Percentiles rank a stretch among this genome's conserved stretches.
phyloP scores from a whole-genome alignment of 2,113 vertebrate species.

The Tenrec ecaudatus region DNA sequence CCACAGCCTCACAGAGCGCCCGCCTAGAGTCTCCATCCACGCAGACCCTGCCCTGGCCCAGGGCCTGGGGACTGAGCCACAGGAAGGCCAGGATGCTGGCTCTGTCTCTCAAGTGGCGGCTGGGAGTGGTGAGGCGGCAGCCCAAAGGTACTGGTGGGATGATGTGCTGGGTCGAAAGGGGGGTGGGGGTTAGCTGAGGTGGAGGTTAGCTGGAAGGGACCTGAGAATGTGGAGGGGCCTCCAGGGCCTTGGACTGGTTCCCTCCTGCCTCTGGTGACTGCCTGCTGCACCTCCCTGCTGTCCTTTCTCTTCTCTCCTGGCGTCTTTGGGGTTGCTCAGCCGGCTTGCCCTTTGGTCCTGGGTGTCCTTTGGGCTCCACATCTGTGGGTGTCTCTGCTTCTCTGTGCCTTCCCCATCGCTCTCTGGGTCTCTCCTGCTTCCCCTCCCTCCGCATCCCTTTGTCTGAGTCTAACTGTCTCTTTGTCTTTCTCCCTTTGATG shows the following conservation, averaged over 20 bases:
- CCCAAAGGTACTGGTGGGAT: constrained; percentile 89
- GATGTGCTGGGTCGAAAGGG: neutral
- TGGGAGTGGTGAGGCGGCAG: constrained; percentile 92
- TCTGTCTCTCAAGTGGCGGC: constrained; percentile 92
- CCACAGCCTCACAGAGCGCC: neutral
- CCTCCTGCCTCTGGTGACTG: neutral
- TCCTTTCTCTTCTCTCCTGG: neutral
- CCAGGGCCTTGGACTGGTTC: too few relatives aligned
- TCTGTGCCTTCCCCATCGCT: neutral
- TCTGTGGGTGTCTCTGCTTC: too few relatives aligned
- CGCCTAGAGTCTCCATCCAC: neutral
- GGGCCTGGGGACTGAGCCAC: constrained; percentile 34
- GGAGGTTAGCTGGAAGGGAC: too few relatives aligned
- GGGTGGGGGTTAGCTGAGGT: too few relatives aligned
- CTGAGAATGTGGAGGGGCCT: neutral
- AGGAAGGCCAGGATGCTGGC: constrained; percentile 89
- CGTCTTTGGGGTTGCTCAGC: neutral
- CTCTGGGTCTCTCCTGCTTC: neutral
- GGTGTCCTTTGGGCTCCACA: neutral
- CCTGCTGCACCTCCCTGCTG: neutral
- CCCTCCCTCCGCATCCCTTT: neutral
- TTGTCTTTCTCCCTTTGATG: neutral
- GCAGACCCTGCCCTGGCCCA: constrained; percentile 1
- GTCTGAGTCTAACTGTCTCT: neutral
- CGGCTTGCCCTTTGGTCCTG: rapidly evolving